Evolutionary conservation across 2,797 vertebrate genomes (phyloP), one percentile per base, ranked within the genome.

Genomic region (Sebastes dallii): DNA sequence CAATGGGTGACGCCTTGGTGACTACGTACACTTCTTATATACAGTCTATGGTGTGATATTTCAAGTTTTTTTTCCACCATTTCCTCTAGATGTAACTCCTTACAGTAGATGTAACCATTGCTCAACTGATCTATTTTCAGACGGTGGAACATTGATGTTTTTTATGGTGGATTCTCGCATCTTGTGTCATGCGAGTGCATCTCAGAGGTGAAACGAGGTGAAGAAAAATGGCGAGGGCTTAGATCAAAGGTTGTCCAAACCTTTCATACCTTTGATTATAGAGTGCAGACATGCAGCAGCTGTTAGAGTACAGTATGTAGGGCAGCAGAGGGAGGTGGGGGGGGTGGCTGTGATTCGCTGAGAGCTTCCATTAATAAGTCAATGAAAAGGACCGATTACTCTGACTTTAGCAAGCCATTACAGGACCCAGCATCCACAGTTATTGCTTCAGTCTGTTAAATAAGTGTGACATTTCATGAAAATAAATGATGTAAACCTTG

Each of bases 201-300:
- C 61, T 81, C 22, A 70, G 9, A 78, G 75, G 71, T 64, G 54
- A 69, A 66, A 58, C 42, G 6, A 32, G 75, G 55, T 50, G 67
- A 83, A 34, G 72, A 59, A 39, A 39, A 83, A 76, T 39, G 61
- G 29, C 60, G 25, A 30, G 16, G 18, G 56, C 59, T 75, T 72
- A 58, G 61, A 91, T 89, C 67, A 85, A 86, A 89, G 78, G 65
- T 39, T 66, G 71, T 75, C 76, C 25, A 66, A 16, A 61, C 22
- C 65, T 54, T 54, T 66, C 61, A 10, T 34, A 50, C 8, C 70
- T 77, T 55, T 77, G 71, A 83, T 83, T 54, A 50, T 55, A 34
- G 55, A 55, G 75, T 8, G 24, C 74, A 66, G 82, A 80, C 74
- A 24, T 59, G 83, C 66, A 77, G 82, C 86, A 85, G 81, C 84